Base-by-base conservation (phyloP, 1,140 invertebrate species). In the Platorchestia sp. region DNA sequence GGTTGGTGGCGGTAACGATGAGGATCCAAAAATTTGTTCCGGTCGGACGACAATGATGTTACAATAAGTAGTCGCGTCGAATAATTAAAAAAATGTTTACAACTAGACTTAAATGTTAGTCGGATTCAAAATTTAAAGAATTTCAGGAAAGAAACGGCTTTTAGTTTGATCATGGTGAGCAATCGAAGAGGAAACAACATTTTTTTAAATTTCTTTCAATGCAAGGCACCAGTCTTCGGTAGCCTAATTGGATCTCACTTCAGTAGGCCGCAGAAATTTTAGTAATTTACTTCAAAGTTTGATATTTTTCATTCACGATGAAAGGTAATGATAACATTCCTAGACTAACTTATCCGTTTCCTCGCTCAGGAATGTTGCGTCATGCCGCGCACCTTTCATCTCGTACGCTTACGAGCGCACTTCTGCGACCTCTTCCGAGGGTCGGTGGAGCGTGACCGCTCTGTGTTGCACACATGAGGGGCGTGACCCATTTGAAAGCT, bases 311-410 rank as follows among this genome's bases (percentile, higher is more conserved):
- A 75, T 22, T 75, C 1, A 75, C 36, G 36, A 75, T 51, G 47
- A 51, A 19, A 51, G 47, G 47, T 22, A 75, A 27, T 22, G 14
- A 3, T 3, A 75, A 1, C 10, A 22, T 75, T 1, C 36, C 59
- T 10, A 75, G 59, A 36, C 59, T 75, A 10, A 36, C 14, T 27
- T 22, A 10, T 3, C 10, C 59, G 59, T 75, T 75, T 27, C 59
- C 59, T 75, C 59, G 27, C 27, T 36, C 59, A 75, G 59, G 59
- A 75, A 75, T 75, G 59, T 75, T 75, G 36, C 59, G 10, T 75
- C 59, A 75, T 75, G 59, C 59, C n/a, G n/a, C n/a, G n/a, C n/a
- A n/a, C n/a, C 59, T 75, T 75, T 75, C 59, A 75, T 75, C 59
- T 75, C 59, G 36, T 36, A 27, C n/a, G n/a, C n/a, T n/a, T 36